Evolutionary conservation across 2,113 vertebrate genomes (phyloP).

Genomic region (Heterotis niloticus): DNA sequence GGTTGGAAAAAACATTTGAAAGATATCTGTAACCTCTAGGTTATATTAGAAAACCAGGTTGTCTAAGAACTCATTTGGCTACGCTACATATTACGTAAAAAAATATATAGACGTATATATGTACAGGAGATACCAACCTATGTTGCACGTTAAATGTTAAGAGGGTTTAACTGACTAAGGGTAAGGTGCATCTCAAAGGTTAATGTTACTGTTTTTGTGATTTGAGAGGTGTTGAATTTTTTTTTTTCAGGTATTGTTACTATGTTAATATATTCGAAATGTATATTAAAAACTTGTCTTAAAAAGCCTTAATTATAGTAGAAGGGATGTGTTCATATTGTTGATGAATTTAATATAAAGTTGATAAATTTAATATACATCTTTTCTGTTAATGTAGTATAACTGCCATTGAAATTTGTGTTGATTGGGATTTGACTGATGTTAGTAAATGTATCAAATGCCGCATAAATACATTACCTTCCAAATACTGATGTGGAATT

Average conservation of each 20-base stretch:
- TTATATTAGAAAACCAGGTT: conserved; percentile 37
- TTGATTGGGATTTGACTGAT: background rate
- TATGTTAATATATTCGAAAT: conserved; percentile 48
- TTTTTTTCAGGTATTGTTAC: conserved; percentile 44
- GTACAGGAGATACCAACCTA: conserved; percentile 39
- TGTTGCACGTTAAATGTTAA: conserved; percentile 46
- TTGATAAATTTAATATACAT: conserved; percentile 15
- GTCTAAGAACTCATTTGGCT: conserved; percentile 42
- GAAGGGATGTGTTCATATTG: background rate
- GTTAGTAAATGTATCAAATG: background rate
- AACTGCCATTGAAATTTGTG: background rate
- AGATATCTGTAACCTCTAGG: conserved; percentile 41
- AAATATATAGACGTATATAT: conserved; percentile 29
- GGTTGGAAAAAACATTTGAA: conserved; percentile 35
- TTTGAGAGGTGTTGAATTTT: conserved; percentile 24
- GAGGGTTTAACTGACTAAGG: conserved; percentile 36
- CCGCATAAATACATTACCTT: background rate
- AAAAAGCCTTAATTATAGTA: conserved; percentile 23
- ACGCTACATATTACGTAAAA: conserved; percentile 45
- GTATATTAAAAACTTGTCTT: conserved; percentile 28
- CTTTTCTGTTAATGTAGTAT: conserved; percentile 17
- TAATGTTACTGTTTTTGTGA: conserved; percentile 44
- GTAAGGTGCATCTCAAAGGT: conserved; percentile 36
- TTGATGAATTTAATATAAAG: background rate
- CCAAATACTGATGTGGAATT: background rate